Evolutionary conservation across 2,888 invertebrate genomes (phyloP).

Genomic region (Chromoteleia sp.): DNA sequence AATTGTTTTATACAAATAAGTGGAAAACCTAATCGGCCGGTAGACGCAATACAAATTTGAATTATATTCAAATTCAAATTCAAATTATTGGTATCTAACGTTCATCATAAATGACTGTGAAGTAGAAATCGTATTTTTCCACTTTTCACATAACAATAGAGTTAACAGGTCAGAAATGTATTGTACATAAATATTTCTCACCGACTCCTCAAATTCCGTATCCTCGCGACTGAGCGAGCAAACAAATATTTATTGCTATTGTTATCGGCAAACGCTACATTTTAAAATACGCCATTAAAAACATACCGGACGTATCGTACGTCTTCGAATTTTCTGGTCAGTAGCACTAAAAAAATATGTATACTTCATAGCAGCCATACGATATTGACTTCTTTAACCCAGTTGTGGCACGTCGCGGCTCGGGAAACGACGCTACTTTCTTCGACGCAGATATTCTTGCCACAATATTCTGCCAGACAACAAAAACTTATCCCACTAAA

Average conservation of each 20-base stretch:
- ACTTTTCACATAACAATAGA: not conserved
- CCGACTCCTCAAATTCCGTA: too few relatives aligned
- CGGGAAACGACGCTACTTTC: slow-evolving; percentile 51
- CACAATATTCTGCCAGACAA: slow-evolving; percentile 50
- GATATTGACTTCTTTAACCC: slow-evolving; percentile 65
- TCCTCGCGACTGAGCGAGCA: too few relatives aligned
- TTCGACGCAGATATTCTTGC: slow-evolving; percentile 49
- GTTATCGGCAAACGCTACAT: slow-evolving; percentile 23
- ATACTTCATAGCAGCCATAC: slow-evolving; percentile 42
- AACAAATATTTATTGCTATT: slow-evolving; percentile 22
- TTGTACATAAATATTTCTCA: not conserved
- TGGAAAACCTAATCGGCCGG: too few relatives aligned
- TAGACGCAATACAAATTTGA: too few relatives aligned
- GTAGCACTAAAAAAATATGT: slow-evolving; percentile 36
- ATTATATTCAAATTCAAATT: too few relatives aligned
- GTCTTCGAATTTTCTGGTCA: slow-evolving; percentile 37
- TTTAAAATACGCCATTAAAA: slow-evolving; percentile 9
- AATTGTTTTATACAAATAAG: too few relatives aligned
- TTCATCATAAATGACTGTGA: too few relatives aligned
- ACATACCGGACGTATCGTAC: slow-evolving; percentile 1
- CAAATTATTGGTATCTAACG: too few relatives aligned
- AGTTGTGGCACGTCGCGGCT: slow-evolving; percentile 45
- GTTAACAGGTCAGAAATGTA: not conserved
- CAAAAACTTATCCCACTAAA: slow-evolving; percentile 46
- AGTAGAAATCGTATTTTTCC: not conserved